A percentile compares a stretch with the other conserved stretches of the same genome.
phyloP scores from a whole-genome alignment of 1,140 invertebrate genomes.

The Drosophila kepulauana region DNA sequence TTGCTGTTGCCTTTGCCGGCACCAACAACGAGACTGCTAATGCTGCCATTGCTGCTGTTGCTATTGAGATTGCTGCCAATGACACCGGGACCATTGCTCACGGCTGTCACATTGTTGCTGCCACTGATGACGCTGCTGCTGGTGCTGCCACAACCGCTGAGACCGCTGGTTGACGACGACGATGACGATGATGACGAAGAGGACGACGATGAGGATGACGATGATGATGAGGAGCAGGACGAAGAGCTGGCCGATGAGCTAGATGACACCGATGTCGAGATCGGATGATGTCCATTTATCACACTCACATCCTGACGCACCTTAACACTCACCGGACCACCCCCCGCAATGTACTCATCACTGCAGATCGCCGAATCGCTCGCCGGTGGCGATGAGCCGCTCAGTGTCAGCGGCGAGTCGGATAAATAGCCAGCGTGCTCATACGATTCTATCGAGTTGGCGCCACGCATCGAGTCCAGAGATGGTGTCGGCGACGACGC shows the following conservation, averaged over 20 bases:
- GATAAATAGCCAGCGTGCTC: constrained; percentile 87
- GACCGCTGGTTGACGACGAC: constrained; percentile 75
- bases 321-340: constrained; percentile 59
- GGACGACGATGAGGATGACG: constrained; percentile 63
- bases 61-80: constrained; percentile 74
- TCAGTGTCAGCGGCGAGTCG: constrained; percentile 91
- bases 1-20: constrained; percentile 60
- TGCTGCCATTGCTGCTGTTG: constrained; percentile 48
- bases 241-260: constrained; percentile 78
- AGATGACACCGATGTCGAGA: constrained; percentile 80
- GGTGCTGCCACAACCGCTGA: constrained; percentile 77
- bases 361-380: constrained; percentile 91
- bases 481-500: constrained; percentile 93
- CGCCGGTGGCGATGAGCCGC: constrained; percentile 92
- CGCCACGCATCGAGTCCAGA: constrained; percentile 94
- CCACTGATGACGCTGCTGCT: constrained; percentile 75
- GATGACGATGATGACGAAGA: constrained; percentile 60
- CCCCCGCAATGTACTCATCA: constrained; percentile 86
- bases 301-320: constrained; percentile 65
- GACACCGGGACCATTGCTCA: constrained; percentile 69
- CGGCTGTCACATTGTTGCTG: constrained; percentile 50
- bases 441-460: constrained; percentile 94
- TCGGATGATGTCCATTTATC: constrained; percentile 79
- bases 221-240: constrained; percentile 70
- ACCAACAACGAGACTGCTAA: constrained; percentile 68